Evolutionary conservation across 2,113 vertebrate genomes (phyloP), one percentile per base, ranked within the genome.

Genomic region (Hylia prasina): DNA sequence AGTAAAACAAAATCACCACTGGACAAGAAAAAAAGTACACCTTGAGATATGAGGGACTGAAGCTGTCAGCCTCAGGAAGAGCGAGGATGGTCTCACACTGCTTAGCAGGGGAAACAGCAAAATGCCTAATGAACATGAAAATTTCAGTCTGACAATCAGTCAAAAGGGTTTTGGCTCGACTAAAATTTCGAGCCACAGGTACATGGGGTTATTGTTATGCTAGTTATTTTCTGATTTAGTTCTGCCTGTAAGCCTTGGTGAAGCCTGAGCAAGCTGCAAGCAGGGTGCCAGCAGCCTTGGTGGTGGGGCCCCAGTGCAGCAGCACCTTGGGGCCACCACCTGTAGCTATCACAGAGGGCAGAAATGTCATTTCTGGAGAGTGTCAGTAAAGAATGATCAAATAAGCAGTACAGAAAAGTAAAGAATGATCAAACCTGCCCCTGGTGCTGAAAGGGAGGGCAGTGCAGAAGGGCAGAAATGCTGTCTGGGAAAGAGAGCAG

Each of bases 311-410:
- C n/a, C 21, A 12, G 11, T 19, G 35, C 33, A 22, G 22, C 16
- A n/a, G 31, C 42, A 70, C 7, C 33, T 13, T 4, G 60, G 24
- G 65, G 9, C 23, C n/a, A 15, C 2, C 57, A 3, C 30, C 50
- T 20, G 4, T 0, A 1, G 1, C 23, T 14, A 0, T 9, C 13
- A 7, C 1, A 14, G 47, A 66, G 42, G 35, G 39, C 47, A 84
- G 54, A 61, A 89, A 47, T 3, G 22, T 8, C 37, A 57, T 1
- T n/a, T 63, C 42, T 72, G 37, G 23, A 44, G 30, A 28, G 6
- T 42, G 30, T 10, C 3, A n/a, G 54, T 1, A 21, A n/a, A 23
- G 9, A 73, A 40, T 6, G 11, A 42, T 8, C 44, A 73, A 40
- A 35, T 40, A 40, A 40, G 10, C 40, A 40, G 40, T 40, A 40